phyloP scores from a whole-genome alignment of 30 jellyfish, hydroid and myxozoan genomes.

The Morbakka virulenta region DNA sequence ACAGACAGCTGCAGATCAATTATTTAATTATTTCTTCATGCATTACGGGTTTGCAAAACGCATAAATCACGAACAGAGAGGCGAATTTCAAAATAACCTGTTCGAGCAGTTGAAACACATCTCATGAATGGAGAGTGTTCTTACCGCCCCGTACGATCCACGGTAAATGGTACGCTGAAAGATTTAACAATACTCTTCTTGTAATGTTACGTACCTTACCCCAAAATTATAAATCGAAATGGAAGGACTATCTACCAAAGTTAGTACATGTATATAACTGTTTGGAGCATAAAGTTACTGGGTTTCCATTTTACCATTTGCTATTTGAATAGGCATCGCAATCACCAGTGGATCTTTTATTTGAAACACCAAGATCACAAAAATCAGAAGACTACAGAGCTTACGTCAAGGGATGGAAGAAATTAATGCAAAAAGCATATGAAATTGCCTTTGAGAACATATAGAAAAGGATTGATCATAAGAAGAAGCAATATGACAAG shows the following conservation, averaged over 20 bases:
- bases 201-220: slow-evolving; percentile 13
- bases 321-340: background rate
- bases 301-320: background rate
- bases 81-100: slow-evolving; percentile 39
- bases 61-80: slow-evolving; percentile 49
- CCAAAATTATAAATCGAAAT: background rate
- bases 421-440: slow-evolving; percentile 6
- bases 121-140: background rate
- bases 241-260: slow-evolving; percentile 1
- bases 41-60: slow-evolving; percentile 36
- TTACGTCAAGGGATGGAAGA: background rate
- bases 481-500: background rate
- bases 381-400: background rate
- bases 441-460: slow-evolving; percentile 1
- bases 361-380: no score
- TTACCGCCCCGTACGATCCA: slow-evolving; percentile 25
- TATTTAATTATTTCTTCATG: slow-evolving; percentile 20
- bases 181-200: slow-evolving; percentile 12
- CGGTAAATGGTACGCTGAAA: background rate
- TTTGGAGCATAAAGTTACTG: background rate
- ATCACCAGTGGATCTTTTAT: background rate
- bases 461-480: background rate
- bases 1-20: slow-evolving; percentile 38
- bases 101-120: slow-evolving; percentile 27
- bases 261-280: background rate